phyloP scores from a whole-genome alignment of 2,888 invertebrate genomes.

The Danaus chrysippus region DNA sequence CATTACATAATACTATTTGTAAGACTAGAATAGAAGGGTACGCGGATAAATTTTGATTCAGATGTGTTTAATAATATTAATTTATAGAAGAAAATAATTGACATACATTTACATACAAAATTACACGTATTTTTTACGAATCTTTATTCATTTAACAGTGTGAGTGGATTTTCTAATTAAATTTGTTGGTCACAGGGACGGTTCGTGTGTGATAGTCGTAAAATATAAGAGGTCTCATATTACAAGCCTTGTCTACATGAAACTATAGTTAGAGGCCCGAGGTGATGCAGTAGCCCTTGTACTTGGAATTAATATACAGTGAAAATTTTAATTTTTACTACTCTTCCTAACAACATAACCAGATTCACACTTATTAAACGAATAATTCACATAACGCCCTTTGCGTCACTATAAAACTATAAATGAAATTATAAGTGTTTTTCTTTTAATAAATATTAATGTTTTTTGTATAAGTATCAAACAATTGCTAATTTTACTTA shows the following conservation, averaged over 20 bases:
- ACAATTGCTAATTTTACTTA: too few species aligned
- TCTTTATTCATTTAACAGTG: too few species aligned
- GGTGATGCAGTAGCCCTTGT: conserved; percentile 46
- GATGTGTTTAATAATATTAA: not conserved
- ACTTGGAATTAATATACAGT: conserved; percentile 41
- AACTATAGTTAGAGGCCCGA: conserved; percentile 19
- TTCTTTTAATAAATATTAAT: too few species aligned
- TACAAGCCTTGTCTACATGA: conserved; percentile 60
- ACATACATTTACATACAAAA: too few species aligned
- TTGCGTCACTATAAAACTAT: too few species aligned
- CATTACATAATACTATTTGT: too few species aligned
- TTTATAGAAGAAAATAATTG: not conserved
- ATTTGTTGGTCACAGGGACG: conserved; percentile 18
- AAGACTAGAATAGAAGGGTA: too few species aligned
- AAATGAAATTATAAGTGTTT: too few species aligned
- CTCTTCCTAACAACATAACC: not conserved
- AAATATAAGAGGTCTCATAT: conserved; percentile 53
- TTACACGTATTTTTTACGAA: too few species aligned
- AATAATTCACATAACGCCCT: too few species aligned
- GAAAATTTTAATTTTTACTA: not conserved
- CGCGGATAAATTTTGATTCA: too few species aligned
- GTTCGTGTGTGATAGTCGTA: conserved; percentile 31
- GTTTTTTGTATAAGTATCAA: too few species aligned
- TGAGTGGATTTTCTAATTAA: not conserved
- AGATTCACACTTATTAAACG: not conserved